phyloP scores from a whole-genome alignment of 2,888 invertebrate genomes.

The Ptychoptera contaminata region DNA sequence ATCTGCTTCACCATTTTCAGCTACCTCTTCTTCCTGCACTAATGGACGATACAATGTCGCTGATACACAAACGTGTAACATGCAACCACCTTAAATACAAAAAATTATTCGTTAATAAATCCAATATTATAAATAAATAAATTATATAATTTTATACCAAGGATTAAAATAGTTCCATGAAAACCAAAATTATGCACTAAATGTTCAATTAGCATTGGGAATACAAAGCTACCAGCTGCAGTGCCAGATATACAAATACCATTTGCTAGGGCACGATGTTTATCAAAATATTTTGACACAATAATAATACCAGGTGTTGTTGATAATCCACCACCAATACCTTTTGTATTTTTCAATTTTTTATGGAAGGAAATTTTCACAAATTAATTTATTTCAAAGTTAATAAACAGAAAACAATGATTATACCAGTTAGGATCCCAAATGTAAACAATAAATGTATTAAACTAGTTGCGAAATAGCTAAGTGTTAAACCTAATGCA shows the following conservation, averaged over 20 bases:
- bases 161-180: slow-evolving; percentile 51
- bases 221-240: slow-evolving; percentile 62
- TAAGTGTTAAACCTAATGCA: slow-evolving; percentile 48
- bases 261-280: slow-evolving; percentile 61
- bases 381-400: no score
- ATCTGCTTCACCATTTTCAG: slow-evolving; percentile 14
- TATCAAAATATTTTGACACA: slow-evolving; percentile 65
- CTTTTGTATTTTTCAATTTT: slow-evolving; percentile 22
- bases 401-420: background rate
- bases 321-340: slow-evolving; percentile 62
- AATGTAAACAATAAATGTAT: slow-evolving; percentile 54
- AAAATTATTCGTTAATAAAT: background rate
- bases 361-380: background rate
- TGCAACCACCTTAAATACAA: slow-evolving; percentile 38
- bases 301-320: slow-evolving; percentile 70
- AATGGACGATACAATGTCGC: slow-evolving; percentile 50
- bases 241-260: slow-evolving; percentile 69
- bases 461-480: slow-evolving; percentile 53
- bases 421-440: slow-evolving; percentile 51
- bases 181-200: slow-evolving; percentile 54
- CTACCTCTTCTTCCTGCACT: slow-evolving; percentile 15
- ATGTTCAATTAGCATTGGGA: slow-evolving; percentile 56
- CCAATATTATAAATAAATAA: background rate
- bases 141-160: slow-evolving; percentile 23
- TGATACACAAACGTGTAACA: slow-evolving; percentile 59